A percentile compares a stretch with the other conserved stretches of the same genome.
Conservation (phyloP, 1,140 invertebrate genomes). For the Magallana ariakensis region DNA sequence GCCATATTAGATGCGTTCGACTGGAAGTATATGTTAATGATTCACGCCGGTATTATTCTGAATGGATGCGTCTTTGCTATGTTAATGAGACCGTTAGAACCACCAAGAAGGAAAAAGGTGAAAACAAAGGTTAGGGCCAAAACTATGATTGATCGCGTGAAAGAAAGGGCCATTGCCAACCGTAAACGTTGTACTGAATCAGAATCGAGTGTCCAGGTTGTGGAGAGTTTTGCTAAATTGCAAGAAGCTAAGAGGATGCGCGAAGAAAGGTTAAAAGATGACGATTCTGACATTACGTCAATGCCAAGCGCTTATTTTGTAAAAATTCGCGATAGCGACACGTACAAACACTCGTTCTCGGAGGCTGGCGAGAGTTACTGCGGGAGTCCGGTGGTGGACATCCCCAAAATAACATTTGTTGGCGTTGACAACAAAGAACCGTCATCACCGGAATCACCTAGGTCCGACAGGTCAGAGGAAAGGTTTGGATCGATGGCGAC, state of each 20-base stretch:
- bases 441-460: conserved; percentile 37
- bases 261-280: conserved; percentile 74
- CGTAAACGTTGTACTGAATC: conserved; percentile 76
- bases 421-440: conserved; percentile 17
- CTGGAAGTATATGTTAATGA: conserved; percentile 95
- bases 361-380: conserved; percentile 64
- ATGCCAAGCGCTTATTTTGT: conserved; percentile 72
- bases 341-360: conserved; percentile 67
- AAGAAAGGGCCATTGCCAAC: conserved; percentile 70
- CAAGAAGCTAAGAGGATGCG: conserved; percentile 84
- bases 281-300: conserved; percentile 73
- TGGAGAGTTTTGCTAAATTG: conserved; percentile 70
- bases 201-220: conserved; percentile 80
- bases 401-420: conserved; percentile 52
- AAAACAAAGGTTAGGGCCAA: conserved; percentile 79
- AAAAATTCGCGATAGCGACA: conserved; percentile 59
- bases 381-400: conserved; percentile 46
- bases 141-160: conserved; percentile 72
- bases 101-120: conserved; percentile 83
- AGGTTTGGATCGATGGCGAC: conserved; percentile 10
- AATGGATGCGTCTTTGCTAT: conserved; percentile 94
- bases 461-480: conserved; percentile 21
- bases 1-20: conserved; percentile 78
- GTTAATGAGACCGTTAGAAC: conserved; percentile 94
- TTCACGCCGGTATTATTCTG: conserved; percentile 94